phyloP scores from a whole-genome alignment of 2,888 invertebrate species.

The Xestia rhomboidea region DNA sequence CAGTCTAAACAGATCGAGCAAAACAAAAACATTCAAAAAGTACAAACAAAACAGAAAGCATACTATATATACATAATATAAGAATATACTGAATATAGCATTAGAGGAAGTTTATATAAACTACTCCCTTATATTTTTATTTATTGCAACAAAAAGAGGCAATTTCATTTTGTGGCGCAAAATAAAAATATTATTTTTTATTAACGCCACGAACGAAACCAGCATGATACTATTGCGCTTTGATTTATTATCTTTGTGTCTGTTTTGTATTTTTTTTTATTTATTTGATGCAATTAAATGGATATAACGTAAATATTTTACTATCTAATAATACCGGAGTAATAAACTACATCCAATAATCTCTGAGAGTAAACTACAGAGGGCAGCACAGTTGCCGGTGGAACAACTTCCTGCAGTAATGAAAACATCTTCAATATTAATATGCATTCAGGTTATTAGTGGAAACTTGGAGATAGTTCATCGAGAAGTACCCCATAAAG shows the following conservation, averaged over 20 bases:
- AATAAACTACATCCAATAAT: constrained; percentile 13
- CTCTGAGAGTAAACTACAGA: neutral
- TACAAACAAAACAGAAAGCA: neutral
- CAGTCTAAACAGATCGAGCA: neutral
- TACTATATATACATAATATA: neutral
- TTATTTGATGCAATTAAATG: constrained; percentile 1
- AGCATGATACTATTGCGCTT: constrained; percentile 7
- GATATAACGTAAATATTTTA: constrained; percentile 8
- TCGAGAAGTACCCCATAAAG: constrained; percentile 50
- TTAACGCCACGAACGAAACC: constrained; percentile 4
- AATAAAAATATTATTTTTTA: constrained; percentile 15
- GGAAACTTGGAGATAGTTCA: constrained; percentile 42
- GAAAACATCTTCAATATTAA: constrained; percentile 51
- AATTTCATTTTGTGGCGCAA: neutral
- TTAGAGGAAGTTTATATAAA: neutral
- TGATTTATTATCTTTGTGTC: constrained; percentile 23
- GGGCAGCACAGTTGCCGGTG: neutral
- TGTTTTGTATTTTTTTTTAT: neutral
- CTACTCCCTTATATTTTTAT: neutral
- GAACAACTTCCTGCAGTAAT: constrained; percentile 30
- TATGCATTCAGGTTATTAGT: constrained; percentile 48
- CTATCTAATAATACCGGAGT: neutral
- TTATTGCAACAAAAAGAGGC: neutral
- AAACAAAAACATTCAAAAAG: neutral
- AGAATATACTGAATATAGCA: neutral